Evolutionary conservation across 2,888 invertebrate species (phyloP), one percentile per base, ranked within the genome.

Genomic region (Pyrocoelia pectoralis): DNA sequence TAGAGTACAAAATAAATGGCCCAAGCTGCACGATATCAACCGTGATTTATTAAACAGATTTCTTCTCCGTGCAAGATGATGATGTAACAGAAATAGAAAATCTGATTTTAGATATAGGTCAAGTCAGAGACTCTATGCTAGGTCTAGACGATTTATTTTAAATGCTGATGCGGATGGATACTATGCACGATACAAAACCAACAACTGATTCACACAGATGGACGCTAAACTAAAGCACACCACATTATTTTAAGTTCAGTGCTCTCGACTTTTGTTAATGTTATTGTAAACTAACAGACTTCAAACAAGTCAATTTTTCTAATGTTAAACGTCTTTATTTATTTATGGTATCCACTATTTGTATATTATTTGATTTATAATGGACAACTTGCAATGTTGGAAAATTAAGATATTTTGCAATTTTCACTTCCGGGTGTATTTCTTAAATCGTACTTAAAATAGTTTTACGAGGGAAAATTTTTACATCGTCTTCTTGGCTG

Each of bases 81-180:
- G 66, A 69, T 64, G 69, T 66, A 69, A 68, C 69, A 57, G 58
- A 69, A 69, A 69, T 69, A 69, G 69, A 64, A 56, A 66, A 59
- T 69, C 69, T 65, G 66, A 64, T 65, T 69, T 69, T 69, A 69
- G 69, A 69, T 69, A 68, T 69, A 66, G 69, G 69, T 69, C 69
- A 69, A 66, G 66, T 62, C 63, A 65, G 68, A 60, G 66, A 66
- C 59, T 56, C 66, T 66, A 55, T 65, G 66, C 62, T 69, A 68
- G 69, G 69, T 69, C 69, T 69, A 69, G 69, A 69, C 69, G 66
- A 61, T 63, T 68, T 68, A 68, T 65, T 69, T 69, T 68, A 66
- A 66, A 58, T 50, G 61, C 65, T 65, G 69, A 69, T 69, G 61
- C 65, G 62, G 67, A 69, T 69, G 62, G 67, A 69, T 69, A 55